Percentiles rank a stretch among this genome's conserved stretches.
phyloP scores from a whole-genome alignment of 2,888 invertebrate species.

The Cheilosia vernalis region DNA sequence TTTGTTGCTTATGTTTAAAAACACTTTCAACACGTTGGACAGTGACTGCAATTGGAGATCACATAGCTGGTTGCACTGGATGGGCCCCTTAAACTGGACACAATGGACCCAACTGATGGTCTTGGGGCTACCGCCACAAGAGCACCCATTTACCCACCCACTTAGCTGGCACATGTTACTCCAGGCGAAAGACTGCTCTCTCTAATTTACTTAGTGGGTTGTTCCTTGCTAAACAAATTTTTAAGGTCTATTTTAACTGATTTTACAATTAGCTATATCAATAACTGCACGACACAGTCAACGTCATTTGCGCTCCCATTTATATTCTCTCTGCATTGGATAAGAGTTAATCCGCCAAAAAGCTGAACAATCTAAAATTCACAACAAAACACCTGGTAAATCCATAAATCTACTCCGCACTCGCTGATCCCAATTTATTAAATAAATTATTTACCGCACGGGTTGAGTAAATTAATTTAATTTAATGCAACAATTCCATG shows the following conservation, averaged over 20 bases:
- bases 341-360: slow-evolving; percentile 16
- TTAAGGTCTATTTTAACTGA: background rate
- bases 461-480: slow-evolving; percentile 61
- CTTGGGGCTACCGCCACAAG: too few species aligned
- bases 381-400: slow-evolving; percentile 56
- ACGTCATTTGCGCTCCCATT: slow-evolving; percentile 19
- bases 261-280: background rate
- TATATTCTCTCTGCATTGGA: slow-evolving; percentile 10
- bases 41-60: too few species aligned
- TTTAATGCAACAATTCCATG: slow-evolving; percentile 55
- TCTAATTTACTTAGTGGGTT: background rate
- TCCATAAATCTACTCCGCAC: slow-evolving; percentile 54
- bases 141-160: too few species aligned
- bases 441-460: slow-evolving; percentile 45
- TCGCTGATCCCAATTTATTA: slow-evolving; percentile 49
- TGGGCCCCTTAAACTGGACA: too few species aligned
- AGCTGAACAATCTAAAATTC: slow-evolving; percentile 33
- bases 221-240: background rate
- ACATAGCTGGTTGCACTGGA: too few species aligned
- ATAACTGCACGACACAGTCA: background rate
- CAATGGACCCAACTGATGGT: too few species aligned
- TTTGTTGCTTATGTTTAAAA: too few species aligned
- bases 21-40: too few species aligned
- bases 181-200: too few species aligned
- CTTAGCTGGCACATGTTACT: too few species aligned